Conservation (phyloP, 2,797 vertebrate species). For the Halcyon badia region DNA sequence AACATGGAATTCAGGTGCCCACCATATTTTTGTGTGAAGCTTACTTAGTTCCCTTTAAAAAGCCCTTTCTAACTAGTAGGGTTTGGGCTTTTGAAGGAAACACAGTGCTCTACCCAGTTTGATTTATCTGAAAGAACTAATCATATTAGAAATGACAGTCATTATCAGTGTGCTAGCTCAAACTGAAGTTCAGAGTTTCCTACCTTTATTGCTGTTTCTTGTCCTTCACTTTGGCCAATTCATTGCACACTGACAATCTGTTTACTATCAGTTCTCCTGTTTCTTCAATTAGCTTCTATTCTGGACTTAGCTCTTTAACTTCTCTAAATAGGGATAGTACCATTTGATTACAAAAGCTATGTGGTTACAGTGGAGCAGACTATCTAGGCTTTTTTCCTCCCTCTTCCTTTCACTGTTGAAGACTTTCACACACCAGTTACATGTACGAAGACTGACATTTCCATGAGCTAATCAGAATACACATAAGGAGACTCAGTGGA, state of each 20-base stretch:
- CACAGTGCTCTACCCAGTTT: neutral
- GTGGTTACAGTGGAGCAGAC: neutral
- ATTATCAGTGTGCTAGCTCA: neutral
- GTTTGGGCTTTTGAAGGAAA: neutral
- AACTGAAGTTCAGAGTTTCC: neutral
- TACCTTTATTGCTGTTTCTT: neutral
- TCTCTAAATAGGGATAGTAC: neutral
- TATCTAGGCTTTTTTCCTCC: neutral
- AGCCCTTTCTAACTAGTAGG: neutral
- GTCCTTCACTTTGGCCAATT: neutral
- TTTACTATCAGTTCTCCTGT: neutral
- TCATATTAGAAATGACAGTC: neutral
- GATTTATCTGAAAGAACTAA: neutral
- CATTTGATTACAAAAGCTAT: neutral
- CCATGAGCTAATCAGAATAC: conserved; percentile 28
- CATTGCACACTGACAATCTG: neutral
- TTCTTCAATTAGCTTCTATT: neutral
- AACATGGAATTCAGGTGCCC: neutral
- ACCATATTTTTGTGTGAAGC: neutral
- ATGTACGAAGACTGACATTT: neutral
- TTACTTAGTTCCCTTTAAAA: neutral
- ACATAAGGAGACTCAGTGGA: neutral
- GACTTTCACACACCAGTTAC: neutral
- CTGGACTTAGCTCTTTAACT: neutral
- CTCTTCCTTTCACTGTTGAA: neutral